A percentile compares a stretch with the other conserved stretches of the same genome.
These are phyloP conservation scores for Seriola dumerili DNA, from an alignment of 2,113 vertebrate genomes.

Conservation along the genomic window DNA sequence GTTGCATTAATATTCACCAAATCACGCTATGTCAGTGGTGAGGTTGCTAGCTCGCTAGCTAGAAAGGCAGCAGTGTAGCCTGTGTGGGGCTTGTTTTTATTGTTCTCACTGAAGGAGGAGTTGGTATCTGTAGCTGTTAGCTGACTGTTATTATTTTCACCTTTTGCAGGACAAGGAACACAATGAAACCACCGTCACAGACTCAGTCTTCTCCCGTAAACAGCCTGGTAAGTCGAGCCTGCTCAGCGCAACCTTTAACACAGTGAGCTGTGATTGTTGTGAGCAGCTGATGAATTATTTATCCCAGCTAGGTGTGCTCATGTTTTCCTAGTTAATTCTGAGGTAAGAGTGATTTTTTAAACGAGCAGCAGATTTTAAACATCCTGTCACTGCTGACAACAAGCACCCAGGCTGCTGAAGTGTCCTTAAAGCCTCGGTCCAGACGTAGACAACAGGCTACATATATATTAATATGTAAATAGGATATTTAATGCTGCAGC, in stretches of 20 bases:
- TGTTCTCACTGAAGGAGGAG: constrained; percentile 27
- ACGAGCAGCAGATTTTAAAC: not conserved
- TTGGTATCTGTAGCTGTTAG: not conserved
- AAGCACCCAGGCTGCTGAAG: no score
- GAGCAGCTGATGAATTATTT: not conserved
- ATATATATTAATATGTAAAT: no score
- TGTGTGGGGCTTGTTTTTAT: constrained; percentile 24
- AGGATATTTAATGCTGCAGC: no score
- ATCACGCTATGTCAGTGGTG: not conserved
- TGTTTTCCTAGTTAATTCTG: no score
- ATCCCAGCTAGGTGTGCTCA: not conserved
- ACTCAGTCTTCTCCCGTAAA: constrained; percentile 79
- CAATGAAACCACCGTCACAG: constrained; percentile 87
- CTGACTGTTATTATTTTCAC: not conserved
- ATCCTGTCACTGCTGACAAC: no score
- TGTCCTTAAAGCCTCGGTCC: no score
- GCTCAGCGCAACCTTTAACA: not conserved
- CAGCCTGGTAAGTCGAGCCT: constrained; percentile 49
- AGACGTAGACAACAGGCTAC: no score
- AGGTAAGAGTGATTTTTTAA: no score
- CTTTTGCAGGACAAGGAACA: constrained; percentile 84
- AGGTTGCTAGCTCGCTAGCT: not conserved
- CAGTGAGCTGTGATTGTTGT: not conserved
- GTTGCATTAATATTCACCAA: accelerated
- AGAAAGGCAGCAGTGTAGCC: not conserved